Conservation (phyloP, 2,888 invertebrate species). For the Boloria selene region DNA sequence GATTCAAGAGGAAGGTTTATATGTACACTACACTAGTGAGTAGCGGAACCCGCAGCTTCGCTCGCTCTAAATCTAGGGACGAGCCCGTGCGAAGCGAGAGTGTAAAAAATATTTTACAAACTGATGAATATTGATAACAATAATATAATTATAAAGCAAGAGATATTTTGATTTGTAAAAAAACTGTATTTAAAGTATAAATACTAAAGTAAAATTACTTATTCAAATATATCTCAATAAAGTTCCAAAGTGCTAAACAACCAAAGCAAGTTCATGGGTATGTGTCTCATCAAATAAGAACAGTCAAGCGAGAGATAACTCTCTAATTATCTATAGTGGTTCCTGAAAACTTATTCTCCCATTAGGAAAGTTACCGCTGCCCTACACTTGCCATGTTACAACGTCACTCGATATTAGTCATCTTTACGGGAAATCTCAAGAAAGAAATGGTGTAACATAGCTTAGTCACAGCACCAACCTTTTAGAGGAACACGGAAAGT, state of each 20-base stretch:
- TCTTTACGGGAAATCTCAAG: constrained; percentile 59
- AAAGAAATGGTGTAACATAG: constrained; percentile 50
- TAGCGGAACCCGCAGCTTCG: too few relatives aligned
- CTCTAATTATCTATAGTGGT: constrained; percentile 72
- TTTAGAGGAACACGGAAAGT: constrained; percentile 31
- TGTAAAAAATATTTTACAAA: too few relatives aligned
- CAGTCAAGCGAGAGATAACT: constrained; percentile 62
- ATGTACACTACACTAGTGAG: too few relatives aligned
- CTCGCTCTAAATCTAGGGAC: too few relatives aligned
- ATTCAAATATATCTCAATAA: too few relatives aligned
- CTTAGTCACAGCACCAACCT: constrained; percentile 32
- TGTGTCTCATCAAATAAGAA: constrained; percentile 69
- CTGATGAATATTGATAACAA: too few relatives aligned
- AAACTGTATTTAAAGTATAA: too few relatives aligned
- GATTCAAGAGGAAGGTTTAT: too few relatives aligned
- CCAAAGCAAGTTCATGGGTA: constrained; percentile 47
- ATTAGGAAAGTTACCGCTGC: constrained; percentile 66
- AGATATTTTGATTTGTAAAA: too few relatives aligned
- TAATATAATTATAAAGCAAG: too few relatives aligned
- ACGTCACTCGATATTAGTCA: constrained; percentile 71
- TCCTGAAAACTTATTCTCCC: constrained; percentile 68
- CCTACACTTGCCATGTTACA: constrained; percentile 37
- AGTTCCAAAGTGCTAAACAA: constrained; percentile 21
- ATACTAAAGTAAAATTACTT: too few relatives aligned
- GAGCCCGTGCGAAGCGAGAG: too few relatives aligned